Evolutionary conservation across 2,113 vertebrate species (phyloP).

Genomic region (Gnathonemus echidnorhynchus): DNA sequence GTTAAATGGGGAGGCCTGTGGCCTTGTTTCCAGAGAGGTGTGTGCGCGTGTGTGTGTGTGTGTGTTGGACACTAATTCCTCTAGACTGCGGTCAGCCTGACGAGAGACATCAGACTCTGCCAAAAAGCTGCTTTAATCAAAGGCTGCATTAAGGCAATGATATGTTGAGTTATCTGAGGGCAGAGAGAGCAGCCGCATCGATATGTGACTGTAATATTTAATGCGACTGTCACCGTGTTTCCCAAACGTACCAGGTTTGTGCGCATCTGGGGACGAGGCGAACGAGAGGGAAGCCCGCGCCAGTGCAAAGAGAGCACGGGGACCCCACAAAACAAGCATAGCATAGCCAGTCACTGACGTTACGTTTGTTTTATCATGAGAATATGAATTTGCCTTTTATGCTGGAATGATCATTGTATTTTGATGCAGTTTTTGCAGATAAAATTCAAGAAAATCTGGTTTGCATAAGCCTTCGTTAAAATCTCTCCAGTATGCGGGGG

Average conservation of each 20-base stretch:
- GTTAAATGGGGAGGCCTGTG: not conserved
- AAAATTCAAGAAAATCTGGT: not conserved
- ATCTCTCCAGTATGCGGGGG: not conserved
- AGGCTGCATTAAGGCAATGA: conserved; percentile 22
- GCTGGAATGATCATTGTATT: not conserved
- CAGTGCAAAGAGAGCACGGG: too few species aligned
- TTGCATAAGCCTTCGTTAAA: not conserved
- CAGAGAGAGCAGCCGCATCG: conserved; percentile 8
- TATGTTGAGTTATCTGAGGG: conserved; percentile 15
- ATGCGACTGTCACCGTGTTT: conserved; percentile 5
- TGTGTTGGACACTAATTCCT: not conserved
- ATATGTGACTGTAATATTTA: conserved; percentile 6
- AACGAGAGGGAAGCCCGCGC: not conserved
- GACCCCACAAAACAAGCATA: not conserved
- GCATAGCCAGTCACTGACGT: not conserved
- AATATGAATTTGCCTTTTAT: not conserved
- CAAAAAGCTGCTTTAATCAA: conserved; percentile 17
- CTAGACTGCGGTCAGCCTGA: conserved; percentile 1
- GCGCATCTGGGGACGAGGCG: not conserved
- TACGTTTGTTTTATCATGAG: not conserved
- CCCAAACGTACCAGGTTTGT: not conserved
- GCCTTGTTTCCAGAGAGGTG: not conserved
- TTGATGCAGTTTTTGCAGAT: not conserved
- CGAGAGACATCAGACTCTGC: conserved; percentile 5
- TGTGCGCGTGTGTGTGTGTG: not conserved